Evolutionary conservation across 2,797 vertebrate species (phyloP).

Genomic region (Microcaecilia unicolor): DNA sequence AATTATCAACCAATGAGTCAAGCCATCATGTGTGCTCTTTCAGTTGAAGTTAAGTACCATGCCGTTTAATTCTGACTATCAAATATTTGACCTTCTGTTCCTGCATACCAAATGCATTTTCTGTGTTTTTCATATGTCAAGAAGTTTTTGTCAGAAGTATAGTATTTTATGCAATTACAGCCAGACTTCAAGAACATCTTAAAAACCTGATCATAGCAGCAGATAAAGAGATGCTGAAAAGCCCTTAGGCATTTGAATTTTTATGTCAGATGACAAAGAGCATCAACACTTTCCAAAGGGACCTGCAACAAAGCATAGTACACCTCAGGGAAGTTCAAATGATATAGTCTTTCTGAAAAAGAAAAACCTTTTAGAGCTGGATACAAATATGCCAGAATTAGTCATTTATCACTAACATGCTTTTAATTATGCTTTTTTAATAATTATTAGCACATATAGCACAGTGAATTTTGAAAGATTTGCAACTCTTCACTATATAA

Average conservation of each 20-base stretch:
- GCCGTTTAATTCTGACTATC: not conserved
- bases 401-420: constrained; percentile 27
- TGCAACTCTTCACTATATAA: too few relatives aligned
- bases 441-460: constrained; percentile 23
- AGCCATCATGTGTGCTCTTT: not conserved
- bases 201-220: constrained; percentile 54
- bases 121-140: not conserved
- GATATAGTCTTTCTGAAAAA: constrained; percentile 37
- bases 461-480: too few relatives aligned
- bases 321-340: constrained; percentile 42
- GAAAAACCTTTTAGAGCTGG: constrained; percentile 37
- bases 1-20: accelerated
- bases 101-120: not conserved
- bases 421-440: constrained; percentile 25
- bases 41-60: not conserved
- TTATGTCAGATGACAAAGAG: constrained; percentile 53
- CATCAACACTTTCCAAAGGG: constrained; percentile 45
- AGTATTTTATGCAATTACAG: constrained; percentile 18
- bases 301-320: constrained; percentile 43
- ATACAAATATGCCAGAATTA: constrained; percentile 24
- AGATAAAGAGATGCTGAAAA: constrained; percentile 54
- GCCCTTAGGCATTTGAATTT: constrained; percentile 49
- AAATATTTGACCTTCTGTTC: not conserved
- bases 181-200: constrained; percentile 14
- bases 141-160: constrained; percentile 1